phyloP scores from a whole-genome alignment of 2,888 invertebrate genomes.

The Brenthis ino region DNA sequence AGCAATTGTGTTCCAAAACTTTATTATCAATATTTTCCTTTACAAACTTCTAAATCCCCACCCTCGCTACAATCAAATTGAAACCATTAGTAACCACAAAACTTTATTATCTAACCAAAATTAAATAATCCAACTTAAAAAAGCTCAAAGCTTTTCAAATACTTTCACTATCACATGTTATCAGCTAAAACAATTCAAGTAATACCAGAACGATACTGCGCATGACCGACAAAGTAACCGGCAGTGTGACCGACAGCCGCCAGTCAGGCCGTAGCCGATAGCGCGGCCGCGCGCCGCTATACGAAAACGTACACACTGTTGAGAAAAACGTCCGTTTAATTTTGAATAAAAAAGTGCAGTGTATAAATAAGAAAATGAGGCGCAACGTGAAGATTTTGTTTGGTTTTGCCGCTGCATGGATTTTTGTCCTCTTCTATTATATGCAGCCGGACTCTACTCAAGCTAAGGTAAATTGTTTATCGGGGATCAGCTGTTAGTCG shows the following conservation, averaged over 20 bases:
- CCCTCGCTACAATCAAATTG: too few species aligned
- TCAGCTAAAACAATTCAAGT: slow-evolving; percentile 39
- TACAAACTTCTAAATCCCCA: too few species aligned
- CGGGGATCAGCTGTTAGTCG: slow-evolving; percentile 52
- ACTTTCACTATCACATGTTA: slow-evolving; percentile 38
- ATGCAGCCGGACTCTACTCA: slow-evolving; percentile 72
- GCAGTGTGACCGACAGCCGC: slow-evolving; percentile 55
- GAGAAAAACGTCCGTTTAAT: not conserved
- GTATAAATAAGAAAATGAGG: slow-evolving; percentile 55
- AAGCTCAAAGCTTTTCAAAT: not conserved
- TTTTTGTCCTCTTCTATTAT: slow-evolving; percentile 74
- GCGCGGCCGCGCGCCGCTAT: slow-evolving; percentile 78
- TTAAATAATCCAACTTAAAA: slow-evolving; percentile 6
- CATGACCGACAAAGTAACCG: slow-evolving; percentile 58
- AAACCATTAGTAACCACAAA: too few species aligned
- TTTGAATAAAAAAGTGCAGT: slow-evolving; percentile 1
- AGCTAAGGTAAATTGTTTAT: slow-evolving; percentile 58
- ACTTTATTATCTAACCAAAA: not conserved
- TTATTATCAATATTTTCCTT: too few species aligned
- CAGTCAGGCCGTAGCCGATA: slow-evolving; percentile 62
- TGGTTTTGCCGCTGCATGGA: slow-evolving; percentile 71
- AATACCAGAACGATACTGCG: slow-evolving; percentile 54
- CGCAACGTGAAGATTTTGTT: slow-evolving; percentile 75
- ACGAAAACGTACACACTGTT: not conserved
- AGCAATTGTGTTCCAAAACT: too few species aligned